These are phyloP conservation scores for Pecten maximus DNA, from an alignment of 2,888 invertebrate genomes.

Conservation along the genomic window DNA sequence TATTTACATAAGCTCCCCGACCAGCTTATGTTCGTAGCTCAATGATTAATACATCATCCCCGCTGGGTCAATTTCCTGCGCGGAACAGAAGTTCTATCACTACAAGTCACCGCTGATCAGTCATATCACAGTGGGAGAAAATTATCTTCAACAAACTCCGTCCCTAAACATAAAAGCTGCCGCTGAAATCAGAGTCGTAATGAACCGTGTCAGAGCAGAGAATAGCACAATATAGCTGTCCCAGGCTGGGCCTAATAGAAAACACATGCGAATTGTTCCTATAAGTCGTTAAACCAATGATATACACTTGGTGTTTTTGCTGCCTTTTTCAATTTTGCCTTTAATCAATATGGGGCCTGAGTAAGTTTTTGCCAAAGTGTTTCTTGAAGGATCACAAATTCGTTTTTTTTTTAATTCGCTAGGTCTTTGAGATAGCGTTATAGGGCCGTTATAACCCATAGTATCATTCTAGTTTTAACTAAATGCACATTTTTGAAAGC, in stretches of 20 bases:
- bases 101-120: slow-evolving; percentile 47
- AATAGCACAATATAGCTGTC: slow-evolving; percentile 46
- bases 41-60: slow-evolving; percentile 49
- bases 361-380: slow-evolving; percentile 46
- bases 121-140: slow-evolving; percentile 2
- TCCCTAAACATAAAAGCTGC: slow-evolving; percentile 46
- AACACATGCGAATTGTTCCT: slow-evolving; percentile 51
- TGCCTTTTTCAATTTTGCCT: slow-evolving; percentile 53
- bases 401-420: slow-evolving; percentile 31
- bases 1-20: slow-evolving; percentile 45
- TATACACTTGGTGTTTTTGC: slow-evolving; percentile 49
- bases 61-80: slow-evolving; percentile 51
- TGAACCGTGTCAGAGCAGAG: slow-evolving; percentile 56
- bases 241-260: slow-evolving; percentile 47
- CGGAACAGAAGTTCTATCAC: slow-evolving; percentile 50
- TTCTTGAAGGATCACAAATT: slow-evolving; percentile 50
- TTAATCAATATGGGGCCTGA: slow-evolving; percentile 54
- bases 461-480: slow-evolving; percentile 39
- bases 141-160: slow-evolving; percentile 36
- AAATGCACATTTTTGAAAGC: slow-evolving; percentile 42
- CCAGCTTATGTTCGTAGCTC: slow-evolving; percentile 41
- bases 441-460: neutral
- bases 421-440: slow-evolving; percentile 11
- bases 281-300: slow-evolving; percentile 52
- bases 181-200: slow-evolving; percentile 54